Evolutionary conservation across 2,888 invertebrate species (phyloP).

Genomic region (Alsophila aescularia): DNA sequence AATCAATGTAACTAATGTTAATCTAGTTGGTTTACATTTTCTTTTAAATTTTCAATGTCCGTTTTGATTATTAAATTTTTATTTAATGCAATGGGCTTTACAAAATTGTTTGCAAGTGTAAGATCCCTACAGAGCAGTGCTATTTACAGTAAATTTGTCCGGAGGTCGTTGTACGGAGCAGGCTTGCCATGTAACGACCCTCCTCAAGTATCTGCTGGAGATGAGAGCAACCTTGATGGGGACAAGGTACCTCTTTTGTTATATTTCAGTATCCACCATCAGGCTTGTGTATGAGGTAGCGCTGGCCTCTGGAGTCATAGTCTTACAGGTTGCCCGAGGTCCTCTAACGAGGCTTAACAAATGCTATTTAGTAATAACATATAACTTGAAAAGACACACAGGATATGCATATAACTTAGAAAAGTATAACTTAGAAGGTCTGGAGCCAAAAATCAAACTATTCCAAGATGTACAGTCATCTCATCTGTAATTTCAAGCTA

Average conservation of each 20-base stretch:
- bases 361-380: no score
- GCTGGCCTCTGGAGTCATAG: no score
- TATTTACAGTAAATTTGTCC: constrained; percentile 27
- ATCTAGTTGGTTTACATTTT: constrained; percentile 61
- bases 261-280: neutral
- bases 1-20: constrained; percentile 9
- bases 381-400: no score
- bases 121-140: constrained; percentile 38
- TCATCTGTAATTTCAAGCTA: no score
- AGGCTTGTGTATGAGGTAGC: no score
- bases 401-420: no score
- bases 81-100: constrained; percentile 59
- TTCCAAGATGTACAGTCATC: no score
- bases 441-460: no score
- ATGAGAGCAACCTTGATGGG: constrained; percentile 28
- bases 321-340: no score
- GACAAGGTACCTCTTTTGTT: constrained; percentile 25
- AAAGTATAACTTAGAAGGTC: no score
- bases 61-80: constrained; percentile 37
- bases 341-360: no score
- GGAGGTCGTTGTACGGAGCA: constrained; percentile 35
- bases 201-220: neutral
- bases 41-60: constrained; percentile 29
- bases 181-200: constrained; percentile 14
- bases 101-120: constrained; percentile 63